Evolutionary conservation across 2,888 invertebrate genomes (phyloP).

Genomic region (Spialia ferax): DNA sequence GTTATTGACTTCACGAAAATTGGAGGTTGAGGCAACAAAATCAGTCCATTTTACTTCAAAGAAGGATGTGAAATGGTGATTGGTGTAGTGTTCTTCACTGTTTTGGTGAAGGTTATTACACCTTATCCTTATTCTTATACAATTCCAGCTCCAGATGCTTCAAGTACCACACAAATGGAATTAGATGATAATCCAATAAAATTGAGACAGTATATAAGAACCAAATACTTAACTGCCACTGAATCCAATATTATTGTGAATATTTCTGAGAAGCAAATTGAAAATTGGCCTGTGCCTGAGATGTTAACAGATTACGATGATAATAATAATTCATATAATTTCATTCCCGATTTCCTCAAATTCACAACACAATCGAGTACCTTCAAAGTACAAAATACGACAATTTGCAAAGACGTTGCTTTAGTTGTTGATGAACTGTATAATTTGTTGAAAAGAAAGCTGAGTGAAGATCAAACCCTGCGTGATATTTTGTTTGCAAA

Average conservation of each 20-base stretch:
- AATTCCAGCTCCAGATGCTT: slow-evolving; percentile 1
- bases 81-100: no score
- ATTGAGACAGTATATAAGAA: slow-evolving; percentile 4
- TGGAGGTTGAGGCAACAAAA: no score
- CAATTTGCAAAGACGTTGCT: slow-evolving; percentile 61
- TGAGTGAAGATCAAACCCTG: slow-evolving; percentile 69
- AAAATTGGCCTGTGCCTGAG: neutral
- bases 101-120: no score
- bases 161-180: neutral
- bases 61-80: no score
- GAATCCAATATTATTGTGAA: slow-evolving; percentile 1
- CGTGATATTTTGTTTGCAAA: slow-evolving; percentile 63
- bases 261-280: neutral
- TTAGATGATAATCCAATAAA: neutral
- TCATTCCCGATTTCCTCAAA: slow-evolving; percentile 64
- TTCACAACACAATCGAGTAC: slow-evolving; percentile 54
- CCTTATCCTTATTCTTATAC: neutral
- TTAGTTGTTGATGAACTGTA: slow-evolving; percentile 65
- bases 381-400: slow-evolving; percentile 49
- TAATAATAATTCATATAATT: slow-evolving; percentile 62
- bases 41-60: no score
- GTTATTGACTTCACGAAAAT: no score
- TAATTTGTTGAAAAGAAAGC: slow-evolving; percentile 68
- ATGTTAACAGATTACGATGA: slow-evolving; percentile 47
- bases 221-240: slow-evolving; percentile 5